Evolutionary conservation across 2,113 vertebrate genomes (phyloP), one percentile per base, ranked within the genome.

Genomic region (Arizona elegans): DNA sequence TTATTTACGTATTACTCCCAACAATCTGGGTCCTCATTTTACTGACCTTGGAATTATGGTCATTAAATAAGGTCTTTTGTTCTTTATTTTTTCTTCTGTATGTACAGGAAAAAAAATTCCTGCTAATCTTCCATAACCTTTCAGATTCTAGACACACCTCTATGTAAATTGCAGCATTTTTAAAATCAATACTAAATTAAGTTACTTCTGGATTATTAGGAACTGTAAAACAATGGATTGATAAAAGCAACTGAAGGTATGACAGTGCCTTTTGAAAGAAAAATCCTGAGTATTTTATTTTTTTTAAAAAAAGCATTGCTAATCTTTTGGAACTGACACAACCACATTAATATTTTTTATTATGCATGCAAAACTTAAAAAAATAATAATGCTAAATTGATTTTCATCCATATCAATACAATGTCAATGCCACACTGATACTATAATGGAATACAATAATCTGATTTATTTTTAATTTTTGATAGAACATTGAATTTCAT

Each of bases 201-300:
- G 95, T 97, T 96, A 95, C 94, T 95, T 97, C 94, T 96, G 95
- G 52, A 70, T 94, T 93, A 87, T 96, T 94, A 91, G 75, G 94
- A 89, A 23, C 95, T 93, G 88, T 89, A 94, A 92, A 94, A 92
- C 85, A 94, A 95, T 95, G 38, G 92, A 52, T 95, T 93, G 94
- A 92, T 95, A 95, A 93, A 86, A 93, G 1, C 92, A 13, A 23
- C 87, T 94, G 93, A 86, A 94, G 96, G 70, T 11, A 8, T 91
- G 88, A 94, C 92, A 92, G 89, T 0, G 0, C 87, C 81, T 65
- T 56, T 3, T 75, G 0, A 11, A 12, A 59, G n/a, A 38, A 58
- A 88, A 50, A 93, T 92, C 92, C 89, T 43, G 95, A 90, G 93
- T 91, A 55, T 94, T 65, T 95, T 70, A 94, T 96, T 38, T 95